Percentiles rank a stretch among this genome's conserved stretches.
These are phyloP conservation scores for Hyles lineata DNA, from an alignment of 2,888 invertebrate genomes.

Conservation along the genomic window DNA sequence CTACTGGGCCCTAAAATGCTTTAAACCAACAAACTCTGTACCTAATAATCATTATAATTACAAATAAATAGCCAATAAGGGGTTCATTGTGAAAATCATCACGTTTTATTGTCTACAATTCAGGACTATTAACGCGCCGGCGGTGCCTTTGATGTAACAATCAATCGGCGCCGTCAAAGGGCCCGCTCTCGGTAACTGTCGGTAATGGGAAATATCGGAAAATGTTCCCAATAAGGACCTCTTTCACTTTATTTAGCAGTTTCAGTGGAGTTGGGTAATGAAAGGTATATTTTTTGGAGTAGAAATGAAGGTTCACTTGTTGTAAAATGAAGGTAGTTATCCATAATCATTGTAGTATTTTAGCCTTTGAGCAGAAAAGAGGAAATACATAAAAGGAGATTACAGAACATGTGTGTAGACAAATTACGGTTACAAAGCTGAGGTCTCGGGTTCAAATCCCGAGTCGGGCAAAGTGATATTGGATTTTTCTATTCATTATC, in stretches of 20 bases:
- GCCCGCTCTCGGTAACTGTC: constrained; percentile 10
- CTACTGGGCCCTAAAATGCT: no score
- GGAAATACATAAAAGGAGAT: no score
- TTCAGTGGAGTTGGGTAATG: constrained; percentile 3
- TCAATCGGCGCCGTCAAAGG: constrained; percentile 12
- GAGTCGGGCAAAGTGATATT: no score
- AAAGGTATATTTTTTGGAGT: not conserved
- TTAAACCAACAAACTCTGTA: not conserved
- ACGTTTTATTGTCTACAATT: not conserved
- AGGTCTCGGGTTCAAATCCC: no score
- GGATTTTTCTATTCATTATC: no score
- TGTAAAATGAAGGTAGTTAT: not conserved
- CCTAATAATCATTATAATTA: not conserved
- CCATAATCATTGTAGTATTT: not conserved
- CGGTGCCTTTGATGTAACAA: constrained; percentile 20
- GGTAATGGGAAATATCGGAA: constrained; percentile 20
- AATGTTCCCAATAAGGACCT: constrained; percentile 18
- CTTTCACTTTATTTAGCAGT: constrained; percentile 17
- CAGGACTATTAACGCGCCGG: constrained; percentile 13
- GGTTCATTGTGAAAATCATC: not conserved
- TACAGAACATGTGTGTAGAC: no score
- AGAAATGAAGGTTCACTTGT: not conserved
- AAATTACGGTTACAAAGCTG: no score
- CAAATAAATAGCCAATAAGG: constrained; percentile 15
- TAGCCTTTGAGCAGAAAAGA: no score